These are phyloP conservation scores for Gulo gulo DNA, from an alignment of 2,113 vertebrate species.

Conservation along the genomic window DNA sequence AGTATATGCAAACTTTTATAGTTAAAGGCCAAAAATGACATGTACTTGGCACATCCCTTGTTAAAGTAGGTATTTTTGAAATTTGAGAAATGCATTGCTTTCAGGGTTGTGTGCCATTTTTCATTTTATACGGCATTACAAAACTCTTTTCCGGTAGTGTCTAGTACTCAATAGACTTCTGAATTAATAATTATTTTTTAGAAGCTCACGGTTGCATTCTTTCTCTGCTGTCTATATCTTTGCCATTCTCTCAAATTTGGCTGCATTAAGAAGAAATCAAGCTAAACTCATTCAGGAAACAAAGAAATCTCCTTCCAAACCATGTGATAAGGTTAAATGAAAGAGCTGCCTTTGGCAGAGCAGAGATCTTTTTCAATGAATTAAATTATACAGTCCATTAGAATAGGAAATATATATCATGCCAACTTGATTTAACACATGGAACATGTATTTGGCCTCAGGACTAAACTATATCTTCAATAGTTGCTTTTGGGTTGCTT, in stretches of 20 bases:
- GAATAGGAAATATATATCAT: conserved; percentile 38
- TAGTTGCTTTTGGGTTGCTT: conserved; percentile 37
- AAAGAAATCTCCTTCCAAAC: conserved; percentile 32
- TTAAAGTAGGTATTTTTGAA: neutral
- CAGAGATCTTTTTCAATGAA: conserved; percentile 31
- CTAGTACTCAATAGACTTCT: neutral
- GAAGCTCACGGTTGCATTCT: neutral
- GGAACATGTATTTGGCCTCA: neutral
- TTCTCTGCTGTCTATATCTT: neutral
- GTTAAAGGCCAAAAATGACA: neutral
- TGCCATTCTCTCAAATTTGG: conserved; percentile 21
- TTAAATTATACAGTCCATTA: conserved; percentile 64
- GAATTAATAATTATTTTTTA: neutral
- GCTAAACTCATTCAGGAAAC: conserved; percentile 45
- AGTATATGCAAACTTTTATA: neutral
- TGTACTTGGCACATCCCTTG: neutral
- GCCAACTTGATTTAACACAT: conserved; percentile 43
- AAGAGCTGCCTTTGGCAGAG: conserved; percentile 47
- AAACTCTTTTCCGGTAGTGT: neutral
- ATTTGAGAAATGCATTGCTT: neutral
- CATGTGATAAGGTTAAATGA: conserved; percentile 45
- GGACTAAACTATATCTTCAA: conserved; percentile 6
- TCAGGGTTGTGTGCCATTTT: neutral
- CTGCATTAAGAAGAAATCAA: conserved; percentile 19
- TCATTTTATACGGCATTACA: neutral